Conservation (phyloP, 1,140 invertebrate genomes). For the Agraylea sexmaculata region DNA sequence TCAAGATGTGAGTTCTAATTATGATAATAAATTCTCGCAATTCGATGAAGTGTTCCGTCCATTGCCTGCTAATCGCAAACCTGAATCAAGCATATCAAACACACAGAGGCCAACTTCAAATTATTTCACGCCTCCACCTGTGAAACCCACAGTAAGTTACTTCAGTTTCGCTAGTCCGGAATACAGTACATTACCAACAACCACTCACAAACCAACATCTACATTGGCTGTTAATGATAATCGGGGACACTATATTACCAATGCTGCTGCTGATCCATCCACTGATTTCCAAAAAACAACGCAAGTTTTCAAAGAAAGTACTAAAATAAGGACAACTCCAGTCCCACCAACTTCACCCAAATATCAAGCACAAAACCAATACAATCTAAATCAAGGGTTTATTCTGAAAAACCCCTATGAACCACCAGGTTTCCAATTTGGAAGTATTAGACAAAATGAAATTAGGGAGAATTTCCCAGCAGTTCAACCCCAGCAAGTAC, state of each 20-base stretch:
- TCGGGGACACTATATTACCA: constrained; percentile 20
- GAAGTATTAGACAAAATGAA: constrained; percentile 14
- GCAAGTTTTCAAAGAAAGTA: constrained; percentile 1
- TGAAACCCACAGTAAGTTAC: constrained; percentile 19
- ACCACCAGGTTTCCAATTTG: constrained; percentile 15
- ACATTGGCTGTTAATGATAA: constrained; percentile 11
- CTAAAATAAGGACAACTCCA: constrained; percentile 11
- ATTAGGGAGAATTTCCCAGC: constrained; percentile 14
- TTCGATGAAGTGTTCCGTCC: constrained; percentile 13
- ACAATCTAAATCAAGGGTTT: constrained; percentile 37
- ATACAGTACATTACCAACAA: constrained; percentile 14
- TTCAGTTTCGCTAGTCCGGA: constrained; percentile 19
- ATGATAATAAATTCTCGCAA: constrained; percentile 10
- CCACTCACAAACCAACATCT: constrained; percentile 9
- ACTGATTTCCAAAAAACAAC: constrained; percentile 4
- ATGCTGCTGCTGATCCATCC: constrained; percentile 16
- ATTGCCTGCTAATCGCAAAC: constrained; percentile 9
- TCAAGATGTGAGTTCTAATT: constrained; percentile 11
- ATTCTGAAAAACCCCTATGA: constrained; percentile 35
- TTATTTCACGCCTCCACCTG: constrained; percentile 14
- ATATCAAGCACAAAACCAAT: constrained; percentile 36
- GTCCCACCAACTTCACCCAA: constrained; percentile 28
- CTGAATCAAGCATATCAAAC: constrained; percentile 10
- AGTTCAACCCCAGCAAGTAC: constrained; percentile 17
- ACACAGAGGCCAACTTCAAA: constrained; percentile 9